Evolutionary conservation across 2,888 invertebrate species (phyloP), one percentile per base, ranked within the genome.

Genomic region (Orgyia antiqua): DNA sequence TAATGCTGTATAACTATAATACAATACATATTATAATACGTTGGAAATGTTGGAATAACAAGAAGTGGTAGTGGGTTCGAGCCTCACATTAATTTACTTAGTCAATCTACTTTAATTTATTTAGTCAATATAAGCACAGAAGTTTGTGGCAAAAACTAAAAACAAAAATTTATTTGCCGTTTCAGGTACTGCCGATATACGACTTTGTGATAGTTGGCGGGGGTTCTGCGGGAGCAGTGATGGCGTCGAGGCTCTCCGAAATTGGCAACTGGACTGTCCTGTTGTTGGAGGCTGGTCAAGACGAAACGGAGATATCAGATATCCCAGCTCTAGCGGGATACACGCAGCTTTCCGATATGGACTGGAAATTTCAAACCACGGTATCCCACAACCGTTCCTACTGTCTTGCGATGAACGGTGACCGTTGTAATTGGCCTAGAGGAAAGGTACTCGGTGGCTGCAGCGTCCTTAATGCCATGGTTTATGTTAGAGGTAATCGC

Each of bases 321-420:
- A 91, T 96, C 32, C 96, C 96, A 1, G 91, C 94, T 0, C 73
- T 96, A 39, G 93, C 94, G 11, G 94, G 93, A 8, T 96, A 95
- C 70, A 89, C 92, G 12, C 96, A 96, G 66, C 89, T 95, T 37
- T 92, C 94, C 11, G 93, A 95, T 17, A 88, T 96, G 69, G 96
- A 97, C 78, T 97, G 97, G 97, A 93, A 96, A 79, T 97, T 93
- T 74, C 93, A 95, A 74, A 96, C 96, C 2, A 92, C 94, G 3
- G 93, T 94, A 0, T 92, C 92, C 1, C 83, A 88, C 18, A 90
- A 92, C 46, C 91, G 92, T 26, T 90, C 92, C n/a, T 95, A 94
- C 71, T 96, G 96, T 59, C 89, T 94, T 40, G 95, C 94, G 4
- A 95, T 96, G 95, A 90, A 92, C 45, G 94, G 93, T 0, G 94